Base-by-base conservation (phyloP, 2,113 vertebrate species). In the Cyanistes caeruleus region DNA sequence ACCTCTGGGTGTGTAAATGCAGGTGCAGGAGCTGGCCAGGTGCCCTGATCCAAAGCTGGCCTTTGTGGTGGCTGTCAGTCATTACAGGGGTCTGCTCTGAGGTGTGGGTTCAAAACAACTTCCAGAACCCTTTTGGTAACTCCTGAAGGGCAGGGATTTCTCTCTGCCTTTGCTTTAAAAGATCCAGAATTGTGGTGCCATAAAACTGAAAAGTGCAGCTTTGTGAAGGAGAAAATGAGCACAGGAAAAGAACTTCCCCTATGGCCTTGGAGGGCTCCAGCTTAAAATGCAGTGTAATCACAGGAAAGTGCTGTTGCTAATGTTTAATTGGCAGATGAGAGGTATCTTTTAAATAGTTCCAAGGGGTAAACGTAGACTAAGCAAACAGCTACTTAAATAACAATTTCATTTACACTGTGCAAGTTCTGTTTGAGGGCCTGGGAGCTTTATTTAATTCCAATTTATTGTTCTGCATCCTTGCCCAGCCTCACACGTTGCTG, bases 401-500 rank as follows among this genome's bases (percentile, higher is more conserved):
- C 25, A 30, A 2, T 53, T 68, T 49, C 6, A 33, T 63, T 41
- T 86, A 43, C 1, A 8, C 46, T 4, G 2, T 88, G 8, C 56
- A 62, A 31, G 27, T 55, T 90, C 9, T 83, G 35, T 67, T 24
- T 19, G 59, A 28, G n/a, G 49, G n/a, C 46, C 69, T 77, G 51
- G 25, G 46, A 37, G 11, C 55, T 79, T 72, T 20, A 5, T 70
- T 91, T 56, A 46, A 69, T 58, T 19, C 23, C 60, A 63, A 1
- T 31, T 49, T 41, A 1, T 44, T 18, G 95, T n/a, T 95, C 41
- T 93, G n/a, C 64, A 1, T 58, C 20, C 30, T 43, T 95, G 73
- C 48, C n/a, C 97, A 99, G 99, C 99, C 99, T 9, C 99, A 99
- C 69, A 98, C 98, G 2, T 91, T 99, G 90, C 98, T 99, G 93